Percentiles rank a stretch among this genome's conserved stretches.
Evolutionary conservation across 2,113 vertebrate species (phyloP).

Genomic region (Periophthalmodon schlosseri): DNA sequence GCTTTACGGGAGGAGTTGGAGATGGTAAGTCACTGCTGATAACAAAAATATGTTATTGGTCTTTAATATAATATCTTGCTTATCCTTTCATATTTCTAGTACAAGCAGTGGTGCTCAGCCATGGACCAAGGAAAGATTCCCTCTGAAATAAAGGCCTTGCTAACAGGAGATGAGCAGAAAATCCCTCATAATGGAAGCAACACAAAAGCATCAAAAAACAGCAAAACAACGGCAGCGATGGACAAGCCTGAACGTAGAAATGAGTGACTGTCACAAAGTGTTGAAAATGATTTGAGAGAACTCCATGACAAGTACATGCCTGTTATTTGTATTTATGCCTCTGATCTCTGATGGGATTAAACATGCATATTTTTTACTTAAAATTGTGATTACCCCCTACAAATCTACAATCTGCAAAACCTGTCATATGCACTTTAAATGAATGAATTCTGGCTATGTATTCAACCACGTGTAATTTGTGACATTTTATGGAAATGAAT

Average conservation of each 20-base stretch:
- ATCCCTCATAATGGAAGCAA: slow-evolving; percentile 77
- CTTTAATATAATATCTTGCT: background rate
- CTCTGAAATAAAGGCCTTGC: slow-evolving; percentile 95
- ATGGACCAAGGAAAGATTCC: slow-evolving; percentile 99
- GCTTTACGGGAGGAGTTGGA: slow-evolving; percentile 96
- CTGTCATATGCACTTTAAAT: background rate
- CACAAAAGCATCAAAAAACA: slow-evolving; percentile 79
- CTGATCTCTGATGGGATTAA: background rate
- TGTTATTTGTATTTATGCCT: background rate
- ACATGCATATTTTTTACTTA: background rate
- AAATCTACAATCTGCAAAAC: too few relatives aligned
- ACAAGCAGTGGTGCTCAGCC: slow-evolving; percentile 97
- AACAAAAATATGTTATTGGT: background rate
- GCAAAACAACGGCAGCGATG: slow-evolving; percentile 79
- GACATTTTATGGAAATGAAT: background rate
- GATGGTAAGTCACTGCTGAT: slow-evolving; percentile 81
- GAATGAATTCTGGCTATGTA: background rate
- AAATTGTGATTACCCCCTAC: background rate
- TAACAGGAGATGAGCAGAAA: slow-evolving; percentile 91
- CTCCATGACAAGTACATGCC: background rate
- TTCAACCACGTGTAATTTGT: background rate
- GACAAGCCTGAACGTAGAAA: slow-evolving; percentile 67
- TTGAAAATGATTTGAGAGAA: background rate
- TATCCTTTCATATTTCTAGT: slow-evolving; percentile 72
- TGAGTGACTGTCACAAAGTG: background rate